Percentiles rank a stretch among this genome's conserved stretches.
Evolutionary conservation across 2,888 invertebrate species (phyloP).

Genomic region (Cantharis rustica): DNA sequence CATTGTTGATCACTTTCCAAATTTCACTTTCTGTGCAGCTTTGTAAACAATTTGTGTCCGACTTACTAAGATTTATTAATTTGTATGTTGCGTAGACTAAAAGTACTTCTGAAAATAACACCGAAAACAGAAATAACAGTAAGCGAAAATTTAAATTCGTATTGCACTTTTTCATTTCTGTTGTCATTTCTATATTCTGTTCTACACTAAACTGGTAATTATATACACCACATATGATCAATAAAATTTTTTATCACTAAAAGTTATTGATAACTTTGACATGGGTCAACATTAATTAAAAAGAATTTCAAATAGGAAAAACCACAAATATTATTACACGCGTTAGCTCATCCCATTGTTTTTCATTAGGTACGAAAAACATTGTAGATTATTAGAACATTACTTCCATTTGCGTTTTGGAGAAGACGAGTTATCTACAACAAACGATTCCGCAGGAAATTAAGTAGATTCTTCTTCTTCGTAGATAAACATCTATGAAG

Average conservation of each 20-base stretch:
- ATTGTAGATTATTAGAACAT: no score
- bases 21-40: not conserved
- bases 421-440: no score
- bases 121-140: not conserved
- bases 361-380: no score
- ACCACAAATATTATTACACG: no score
- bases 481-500: no score
- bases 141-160: not conserved
- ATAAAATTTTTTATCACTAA: not conserved
- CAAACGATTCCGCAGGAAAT: no score
- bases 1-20: not conserved
- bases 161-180: not conserved
- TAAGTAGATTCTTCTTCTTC: no score
- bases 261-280: not conserved
- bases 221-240: no score
- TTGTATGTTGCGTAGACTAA: not conserved
- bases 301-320: no score
- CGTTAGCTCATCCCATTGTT: no score
- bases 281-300: not conserved
- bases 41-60: not conserved
- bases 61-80: rapidly evolving
- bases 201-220: not conserved
- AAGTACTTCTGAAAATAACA: not conserved
- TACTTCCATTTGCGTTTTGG: no score
- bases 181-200: not conserved